These are phyloP conservation scores for Bedellia somnulentella DNA, from an alignment of 2,888 invertebrate species.

Conservation along the genomic window DNA sequence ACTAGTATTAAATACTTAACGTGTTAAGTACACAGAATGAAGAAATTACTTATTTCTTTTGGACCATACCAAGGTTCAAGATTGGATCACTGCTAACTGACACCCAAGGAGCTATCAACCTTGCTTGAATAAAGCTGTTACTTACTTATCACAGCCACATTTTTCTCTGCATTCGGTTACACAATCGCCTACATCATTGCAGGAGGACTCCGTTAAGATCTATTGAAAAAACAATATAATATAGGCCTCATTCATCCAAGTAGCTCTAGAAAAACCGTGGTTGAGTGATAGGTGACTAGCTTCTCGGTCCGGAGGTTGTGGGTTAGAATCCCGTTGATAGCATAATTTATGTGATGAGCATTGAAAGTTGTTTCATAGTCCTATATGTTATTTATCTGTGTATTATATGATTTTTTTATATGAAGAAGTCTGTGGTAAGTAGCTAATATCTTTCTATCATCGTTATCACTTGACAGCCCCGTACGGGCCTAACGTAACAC, in stretches of 20 bases:
- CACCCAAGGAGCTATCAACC: too few species aligned
- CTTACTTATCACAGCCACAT: slow-evolving; percentile 23
- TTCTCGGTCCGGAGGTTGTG: too few species aligned
- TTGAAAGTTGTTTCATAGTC: slow-evolving; percentile 1
- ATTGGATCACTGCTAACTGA: too few species aligned
- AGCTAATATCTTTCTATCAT: background rate
- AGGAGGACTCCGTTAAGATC: slow-evolving; percentile 6
- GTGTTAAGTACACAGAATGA: slow-evolving; percentile 1
- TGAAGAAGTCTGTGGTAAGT: background rate
- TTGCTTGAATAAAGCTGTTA: too few species aligned
- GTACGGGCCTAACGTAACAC: too few species aligned
- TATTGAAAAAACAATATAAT: slow-evolving; percentile 8
- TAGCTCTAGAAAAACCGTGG: background rate
- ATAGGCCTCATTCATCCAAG: background rate
- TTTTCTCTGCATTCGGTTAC: slow-evolving; percentile 16
- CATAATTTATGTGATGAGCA: too few species aligned
- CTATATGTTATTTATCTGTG: background rate
- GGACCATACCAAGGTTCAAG: too few species aligned
- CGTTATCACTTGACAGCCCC: too few species aligned
- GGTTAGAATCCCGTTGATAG: too few species aligned
- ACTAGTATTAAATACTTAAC: background rate
- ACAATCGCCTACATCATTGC: slow-evolving; percentile 20
- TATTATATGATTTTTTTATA: background rate
- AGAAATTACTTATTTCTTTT: slow-evolving; percentile 9
- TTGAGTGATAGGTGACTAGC: too few species aligned